A percentile compares a stretch with the other conserved stretches of the same genome.
Conservation (phyloP, 1,140 invertebrate species). For the Atopsyche davidsoni region DNA sequence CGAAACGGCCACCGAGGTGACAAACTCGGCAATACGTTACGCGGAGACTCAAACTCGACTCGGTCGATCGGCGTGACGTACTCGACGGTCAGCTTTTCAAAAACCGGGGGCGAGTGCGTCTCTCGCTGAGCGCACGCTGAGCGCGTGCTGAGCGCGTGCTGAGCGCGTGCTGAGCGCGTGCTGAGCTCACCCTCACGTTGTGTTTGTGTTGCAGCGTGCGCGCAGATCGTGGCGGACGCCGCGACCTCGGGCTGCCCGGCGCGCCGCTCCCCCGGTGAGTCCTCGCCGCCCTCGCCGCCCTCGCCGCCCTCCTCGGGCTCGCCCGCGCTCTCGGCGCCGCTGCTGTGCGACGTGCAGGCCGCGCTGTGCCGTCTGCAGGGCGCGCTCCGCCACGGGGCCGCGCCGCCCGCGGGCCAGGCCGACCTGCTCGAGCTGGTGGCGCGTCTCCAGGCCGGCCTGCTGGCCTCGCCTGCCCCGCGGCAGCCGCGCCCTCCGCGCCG, state of each 20-base stretch:
- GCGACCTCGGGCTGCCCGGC: constrained; percentile 38
- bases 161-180: not conserved
- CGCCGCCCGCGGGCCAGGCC: constrained; percentile 49
- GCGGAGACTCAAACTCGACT: too few species aligned
- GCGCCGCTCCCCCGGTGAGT: constrained; percentile 42
- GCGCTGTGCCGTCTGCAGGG: constrained; percentile 67
- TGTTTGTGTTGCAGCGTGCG: constrained; percentile 47
- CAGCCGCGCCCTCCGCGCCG: constrained; percentile 33
- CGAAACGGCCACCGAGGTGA: too few species aligned
- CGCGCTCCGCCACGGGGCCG: constrained; percentile 56
- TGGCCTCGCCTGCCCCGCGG: constrained; percentile 38
- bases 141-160: too few species aligned
- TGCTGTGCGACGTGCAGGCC: constrained; percentile 72
- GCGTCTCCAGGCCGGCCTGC: constrained; percentile 64
- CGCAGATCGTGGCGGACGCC: constrained; percentile 52
- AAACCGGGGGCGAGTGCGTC: too few species aligned
- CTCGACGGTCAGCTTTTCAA: too few species aligned
- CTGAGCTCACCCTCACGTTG: not conserved
- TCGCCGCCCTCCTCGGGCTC: constrained; percentile 37
- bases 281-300: constrained; percentile 36
- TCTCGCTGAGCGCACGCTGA: too few species aligned
- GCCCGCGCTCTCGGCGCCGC: constrained; percentile 39
- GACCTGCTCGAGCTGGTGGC: constrained; percentile 68
- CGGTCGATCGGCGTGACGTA: too few species aligned
- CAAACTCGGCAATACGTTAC: too few species aligned